Percentiles rank a stretch among this genome's conserved stretches.
Evolutionary conservation across 2,888 invertebrate species (phyloP).

Genomic region (Atethmia centrago): DNA sequence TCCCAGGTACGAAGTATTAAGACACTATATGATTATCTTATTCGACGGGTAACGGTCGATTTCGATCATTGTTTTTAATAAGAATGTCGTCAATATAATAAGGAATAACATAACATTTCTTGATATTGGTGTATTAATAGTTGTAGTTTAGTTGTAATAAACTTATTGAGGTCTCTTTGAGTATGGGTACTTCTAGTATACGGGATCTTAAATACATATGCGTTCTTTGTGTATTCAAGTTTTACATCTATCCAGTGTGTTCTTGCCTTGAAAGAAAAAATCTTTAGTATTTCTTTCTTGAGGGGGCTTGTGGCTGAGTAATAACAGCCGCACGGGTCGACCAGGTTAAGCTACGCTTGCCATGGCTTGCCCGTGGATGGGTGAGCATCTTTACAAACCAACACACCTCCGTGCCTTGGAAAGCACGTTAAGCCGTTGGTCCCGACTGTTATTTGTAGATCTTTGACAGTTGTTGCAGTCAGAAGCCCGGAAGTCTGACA

Average conservation of each 20-base stretch:
- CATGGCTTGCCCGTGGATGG: too few relatives aligned
- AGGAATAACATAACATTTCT: constrained; percentile 32
- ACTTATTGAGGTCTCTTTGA: constrained; percentile 11
- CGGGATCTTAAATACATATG: not conserved
- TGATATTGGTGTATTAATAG: constrained; percentile 34
- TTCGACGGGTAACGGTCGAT: constrained; percentile 58
- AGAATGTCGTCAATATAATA: constrained; percentile 46
- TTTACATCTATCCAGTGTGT: not conserved
- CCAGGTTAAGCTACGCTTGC: too few relatives aligned
- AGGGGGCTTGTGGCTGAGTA: too few relatives aligned
- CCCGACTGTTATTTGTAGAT: too few relatives aligned
- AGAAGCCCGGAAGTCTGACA: too few relatives aligned
- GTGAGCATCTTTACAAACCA: too few relatives aligned
- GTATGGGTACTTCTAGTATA: not conserved
- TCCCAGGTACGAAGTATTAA: constrained; percentile 43
- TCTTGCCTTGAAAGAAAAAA: not conserved
- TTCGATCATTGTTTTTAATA: constrained; percentile 47
- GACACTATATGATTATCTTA: constrained; percentile 38
- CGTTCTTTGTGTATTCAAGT: not conserved
- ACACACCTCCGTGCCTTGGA: too few relatives aligned
- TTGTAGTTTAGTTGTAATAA: constrained; percentile 27
- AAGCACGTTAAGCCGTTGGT: too few relatives aligned
- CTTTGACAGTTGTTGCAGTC: too few relatives aligned
- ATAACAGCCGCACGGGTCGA: too few relatives aligned
- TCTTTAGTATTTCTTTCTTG: too few relatives aligned